These are phyloP conservation scores for Poecilus cupreus DNA, from an alignment of 2,888 invertebrate genomes.

Conservation along the genomic window DNA sequence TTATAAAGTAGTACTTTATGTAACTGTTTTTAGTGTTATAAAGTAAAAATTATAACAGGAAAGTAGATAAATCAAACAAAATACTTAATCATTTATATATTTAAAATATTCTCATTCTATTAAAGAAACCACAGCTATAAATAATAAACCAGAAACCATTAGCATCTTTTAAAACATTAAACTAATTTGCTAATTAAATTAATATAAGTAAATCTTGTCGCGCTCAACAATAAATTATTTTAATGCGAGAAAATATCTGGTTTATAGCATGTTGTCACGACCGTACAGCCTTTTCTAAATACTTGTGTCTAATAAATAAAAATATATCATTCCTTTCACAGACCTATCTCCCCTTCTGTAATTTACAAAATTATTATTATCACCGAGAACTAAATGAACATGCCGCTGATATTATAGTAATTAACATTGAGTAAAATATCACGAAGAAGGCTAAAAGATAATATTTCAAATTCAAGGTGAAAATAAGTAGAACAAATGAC, in stretches of 20 bases:
- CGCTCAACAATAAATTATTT: conserved; percentile 1
- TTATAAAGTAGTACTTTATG: too few species aligned
- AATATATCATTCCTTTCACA: conserved; percentile 26
- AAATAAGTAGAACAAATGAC: conserved; percentile 11
- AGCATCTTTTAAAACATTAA: background rate
- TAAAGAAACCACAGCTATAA: background rate
- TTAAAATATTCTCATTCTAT: background rate
- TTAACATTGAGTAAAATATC: background rate
- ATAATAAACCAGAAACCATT: background rate
- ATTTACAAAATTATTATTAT: background rate
- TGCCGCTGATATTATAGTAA: background rate
- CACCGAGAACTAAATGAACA: background rate
- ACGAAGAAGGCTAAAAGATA: background rate
- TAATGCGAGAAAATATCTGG: background rate
- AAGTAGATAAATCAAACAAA: background rate
- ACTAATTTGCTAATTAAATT: conserved; percentile 26
- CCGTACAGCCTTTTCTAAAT: background rate
- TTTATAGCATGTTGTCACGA: conserved; percentile 1
- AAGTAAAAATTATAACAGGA: too few species aligned
- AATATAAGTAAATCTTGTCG: conserved; percentile 16
- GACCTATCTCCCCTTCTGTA: background rate
- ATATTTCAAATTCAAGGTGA: conserved; percentile 26
- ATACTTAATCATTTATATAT: background rate
- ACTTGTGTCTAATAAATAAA: background rate
- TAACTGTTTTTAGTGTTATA: too few species aligned